Base-by-base conservation (phyloP, 2,888 invertebrate genomes). In the Drosophila suboccidentalis region DNA sequence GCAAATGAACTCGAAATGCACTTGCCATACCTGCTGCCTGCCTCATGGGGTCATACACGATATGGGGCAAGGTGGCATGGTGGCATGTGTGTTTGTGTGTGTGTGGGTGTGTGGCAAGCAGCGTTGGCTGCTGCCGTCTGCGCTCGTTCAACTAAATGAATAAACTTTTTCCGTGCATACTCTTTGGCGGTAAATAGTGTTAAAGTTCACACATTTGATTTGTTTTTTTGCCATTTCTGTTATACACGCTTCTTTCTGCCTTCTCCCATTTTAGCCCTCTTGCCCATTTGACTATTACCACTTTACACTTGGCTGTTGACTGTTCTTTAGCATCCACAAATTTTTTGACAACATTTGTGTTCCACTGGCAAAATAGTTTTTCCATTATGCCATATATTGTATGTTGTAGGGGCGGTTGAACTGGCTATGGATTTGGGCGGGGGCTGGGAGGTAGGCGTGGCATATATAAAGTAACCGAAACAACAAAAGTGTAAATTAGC, bases 141-240 rank as follows among this genome's bases (percentile, higher is more conserved):
- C 70, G 75, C 87, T 80, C 84, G 77, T 77, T 84, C 74, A 87
- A 81, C 87, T 89, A 89, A 85, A 89, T 85, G 87, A 85, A 85
- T 85, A 85, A 85, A 89, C 85, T 85, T 85, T 26, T 85, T 87
- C 76, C 85, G 74, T 81, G 87, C 89, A 87, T 74, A 87, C 87
- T 85, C 79, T 85, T 89, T 70, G 77, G 87, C 75, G 85, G 89
- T 89, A 87, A 89, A 85, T 87, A 85, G 89, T 87, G 89, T 86
- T 87, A 84, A 87, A 86, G 82, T 89, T 86, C 89, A 87, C 89
- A 86, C 85, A 86, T 86, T 87, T 89, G 89, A 89, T 87, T 86
- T 87, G 75, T 49, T 47, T 54, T 54, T 54, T 41, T 10, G n/a
- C 58, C 38, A 64, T 75, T 80, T 57, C 71, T 71, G 83, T 71